Percentiles rank a stretch among this genome's conserved stretches.
These are phyloP conservation scores for Malurus cyaneus DNA, from an alignment of 2,113 vertebrate species.

Conservation along the genomic window DNA sequence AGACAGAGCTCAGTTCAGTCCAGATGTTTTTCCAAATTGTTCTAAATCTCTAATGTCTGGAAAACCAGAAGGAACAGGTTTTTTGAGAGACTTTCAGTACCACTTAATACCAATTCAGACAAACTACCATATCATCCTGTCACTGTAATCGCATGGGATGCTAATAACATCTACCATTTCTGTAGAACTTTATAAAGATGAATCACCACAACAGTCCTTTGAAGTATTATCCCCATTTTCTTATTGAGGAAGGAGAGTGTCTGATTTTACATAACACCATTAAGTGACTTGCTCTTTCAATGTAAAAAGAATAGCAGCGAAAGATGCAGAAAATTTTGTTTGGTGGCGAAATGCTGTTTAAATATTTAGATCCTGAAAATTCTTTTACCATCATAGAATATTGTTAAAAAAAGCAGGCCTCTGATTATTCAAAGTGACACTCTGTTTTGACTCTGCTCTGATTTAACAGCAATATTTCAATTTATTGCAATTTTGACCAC, in stretches of 20 bases:
- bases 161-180: conserved; percentile 9
- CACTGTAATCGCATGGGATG: conserved; percentile 35
- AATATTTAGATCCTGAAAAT: conserved; percentile 17
- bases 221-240: background rate
- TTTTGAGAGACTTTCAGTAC: conserved; percentile 14
- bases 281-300: background rate
- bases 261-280: background rate
- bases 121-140: conserved; percentile 32
- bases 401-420: background rate
- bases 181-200: conserved; percentile 2
- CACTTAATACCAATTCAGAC: conserved; percentile 40
- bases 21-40: conserved; percentile 33
- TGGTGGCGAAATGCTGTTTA: conserved; percentile 8
- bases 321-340: conserved; percentile 12
- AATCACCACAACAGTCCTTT: background rate
- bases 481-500: conserved; percentile 18
- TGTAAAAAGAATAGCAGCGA: background rate
- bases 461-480: background rate
- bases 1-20: background rate
- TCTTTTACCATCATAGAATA: background rate
- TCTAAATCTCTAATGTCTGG: background rate
- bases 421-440: background rate
- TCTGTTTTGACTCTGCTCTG: background rate
- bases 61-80: background rate
- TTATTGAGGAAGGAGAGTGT: background rate